Evolutionary conservation across 2,888 invertebrate species (phyloP).

Genomic region (Cephalotes varians): DNA sequence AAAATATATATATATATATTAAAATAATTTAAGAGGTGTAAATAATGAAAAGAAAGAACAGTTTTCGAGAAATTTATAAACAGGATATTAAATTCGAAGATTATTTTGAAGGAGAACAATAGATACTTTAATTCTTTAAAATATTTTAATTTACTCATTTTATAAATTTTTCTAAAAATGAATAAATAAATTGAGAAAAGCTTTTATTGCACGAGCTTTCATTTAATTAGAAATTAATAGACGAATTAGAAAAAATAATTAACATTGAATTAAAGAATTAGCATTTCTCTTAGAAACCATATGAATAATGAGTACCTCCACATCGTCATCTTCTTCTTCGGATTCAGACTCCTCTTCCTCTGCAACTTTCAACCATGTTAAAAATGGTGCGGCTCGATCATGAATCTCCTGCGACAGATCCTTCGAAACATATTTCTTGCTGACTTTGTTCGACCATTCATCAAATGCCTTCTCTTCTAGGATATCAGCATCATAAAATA

Average conservation of each 20-base stretch:
- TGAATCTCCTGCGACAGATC: conserved; percentile 97
- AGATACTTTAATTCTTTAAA: background rate
- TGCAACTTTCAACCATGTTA: conserved; percentile 98
- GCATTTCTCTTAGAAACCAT: background rate
- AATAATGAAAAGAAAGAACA: background rate
- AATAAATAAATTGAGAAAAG: background rate
- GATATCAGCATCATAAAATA: conserved; percentile 97
- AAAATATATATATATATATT: background rate
- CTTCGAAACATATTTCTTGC: conserved; percentile 96
- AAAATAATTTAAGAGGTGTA: background rate
- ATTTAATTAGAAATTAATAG: conserved; percentile 1
- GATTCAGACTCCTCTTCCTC: conserved; percentile 96
- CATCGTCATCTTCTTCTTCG: conserved; percentile 91
- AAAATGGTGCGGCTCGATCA: conserved; percentile 96
- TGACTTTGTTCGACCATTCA: conserved; percentile 98
- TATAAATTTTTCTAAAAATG: background rate
- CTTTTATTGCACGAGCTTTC: background rate
- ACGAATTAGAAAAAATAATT: background rate
- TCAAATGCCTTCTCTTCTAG: conserved; percentile 97
- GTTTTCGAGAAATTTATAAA: background rate
- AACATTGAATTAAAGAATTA: conserved; percentile 3
- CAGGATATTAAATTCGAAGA: background rate
- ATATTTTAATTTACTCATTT: conserved; percentile 1
- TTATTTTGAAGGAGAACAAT: background rate
- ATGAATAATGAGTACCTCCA: conserved; percentile 86